Evolutionary conservation across 1,140 invertebrate genomes (phyloP).

Genomic region (Zaprionus vittiger): DNA sequence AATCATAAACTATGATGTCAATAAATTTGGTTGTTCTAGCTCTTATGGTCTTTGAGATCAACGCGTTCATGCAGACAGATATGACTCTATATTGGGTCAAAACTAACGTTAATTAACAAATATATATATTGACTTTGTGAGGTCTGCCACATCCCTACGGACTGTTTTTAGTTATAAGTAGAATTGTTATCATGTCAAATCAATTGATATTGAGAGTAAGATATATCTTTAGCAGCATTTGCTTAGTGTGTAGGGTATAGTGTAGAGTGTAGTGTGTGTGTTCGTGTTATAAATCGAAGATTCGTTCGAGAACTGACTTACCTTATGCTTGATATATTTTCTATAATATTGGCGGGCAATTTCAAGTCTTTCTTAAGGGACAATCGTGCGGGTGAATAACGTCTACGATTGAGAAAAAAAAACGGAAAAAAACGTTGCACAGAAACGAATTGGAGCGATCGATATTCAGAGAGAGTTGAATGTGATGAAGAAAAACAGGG

Average conservation of each 20-base stretch:
- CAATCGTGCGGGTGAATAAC: conserved; percentile 91
- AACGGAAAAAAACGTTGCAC: conserved; percentile 58
- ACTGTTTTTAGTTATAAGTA: too few species aligned
- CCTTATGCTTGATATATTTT: conserved; percentile 90
- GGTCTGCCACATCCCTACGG: too few species aligned
- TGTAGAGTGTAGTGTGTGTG: conserved; percentile 11
- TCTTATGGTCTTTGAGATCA: not conserved
- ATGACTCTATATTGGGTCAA: too few species aligned
- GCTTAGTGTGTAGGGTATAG: conserved; percentile 18
- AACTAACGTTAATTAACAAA: not conserved
- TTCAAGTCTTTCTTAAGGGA: conserved; percentile 90
- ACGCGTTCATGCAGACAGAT: not conserved
- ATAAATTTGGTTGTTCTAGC: not conserved
- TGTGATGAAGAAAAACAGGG: conserved; percentile 33
- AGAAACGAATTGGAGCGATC: conserved; percentile 65
- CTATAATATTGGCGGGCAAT: conserved; percentile 89
- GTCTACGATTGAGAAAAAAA: conserved; percentile 87
- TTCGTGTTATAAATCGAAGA: conserved; percentile 29
- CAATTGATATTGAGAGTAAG: not conserved
- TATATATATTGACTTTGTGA: not conserved
- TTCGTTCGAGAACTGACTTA: conserved; percentile 84
- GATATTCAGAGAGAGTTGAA: conserved; percentile 42
- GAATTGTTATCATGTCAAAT: too few species aligned
- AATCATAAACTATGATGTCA: not conserved
- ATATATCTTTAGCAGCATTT: conserved; percentile 4